These are phyloP conservation scores for Gobionotothen gibberifrons DNA, from an alignment of 2,797 vertebrate species.

Conservation along the genomic window DNA sequence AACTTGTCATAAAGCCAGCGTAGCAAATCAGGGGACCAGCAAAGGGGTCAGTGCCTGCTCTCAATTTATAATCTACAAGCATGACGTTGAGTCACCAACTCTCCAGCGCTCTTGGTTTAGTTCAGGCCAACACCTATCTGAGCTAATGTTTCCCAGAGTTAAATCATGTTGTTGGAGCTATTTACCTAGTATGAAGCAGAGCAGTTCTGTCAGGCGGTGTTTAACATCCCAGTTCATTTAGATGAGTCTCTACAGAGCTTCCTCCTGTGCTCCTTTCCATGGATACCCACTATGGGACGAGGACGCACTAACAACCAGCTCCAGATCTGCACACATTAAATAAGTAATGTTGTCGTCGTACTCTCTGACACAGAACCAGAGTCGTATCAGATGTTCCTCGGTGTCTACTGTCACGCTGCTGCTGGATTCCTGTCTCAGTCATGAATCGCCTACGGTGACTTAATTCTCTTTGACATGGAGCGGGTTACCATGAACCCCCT, in stretches of 20 bases:
- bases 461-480: slow-evolving; percentile 5
- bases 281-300: slow-evolving; percentile 46
- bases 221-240: slow-evolving; percentile 31
- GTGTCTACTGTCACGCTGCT: slow-evolving; percentile 66
- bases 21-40: slow-evolving; percentile 39
- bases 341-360: slow-evolving; percentile 72
- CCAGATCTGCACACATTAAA: slow-evolving; percentile 65
- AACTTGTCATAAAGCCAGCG: slow-evolving; percentile 51
- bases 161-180: slow-evolving; percentile 7
- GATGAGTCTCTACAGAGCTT: slow-evolving; percentile 18
- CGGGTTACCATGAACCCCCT: neutral
- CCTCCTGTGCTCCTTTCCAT: neutral
- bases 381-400: slow-evolving; percentile 68
- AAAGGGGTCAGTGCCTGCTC: slow-evolving; percentile 25
- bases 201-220: slow-evolving; percentile 26
- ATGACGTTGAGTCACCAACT: slow-evolving; percentile 6
- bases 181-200: slow-evolving; percentile 53
- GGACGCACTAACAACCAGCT: slow-evolving; percentile 33
- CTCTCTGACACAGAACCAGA: slow-evolving; percentile 64
- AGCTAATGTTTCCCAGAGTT: neutral
- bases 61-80: slow-evolving; percentile 13
- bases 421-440: slow-evolving; percentile 24
- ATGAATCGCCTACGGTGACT: neutral
- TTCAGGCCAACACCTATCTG: slow-evolving; percentile 5
- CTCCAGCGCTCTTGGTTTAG: neutral